Conservation (phyloP, 2,113 vertebrate genomes). For the Centropristis striata region DNA sequence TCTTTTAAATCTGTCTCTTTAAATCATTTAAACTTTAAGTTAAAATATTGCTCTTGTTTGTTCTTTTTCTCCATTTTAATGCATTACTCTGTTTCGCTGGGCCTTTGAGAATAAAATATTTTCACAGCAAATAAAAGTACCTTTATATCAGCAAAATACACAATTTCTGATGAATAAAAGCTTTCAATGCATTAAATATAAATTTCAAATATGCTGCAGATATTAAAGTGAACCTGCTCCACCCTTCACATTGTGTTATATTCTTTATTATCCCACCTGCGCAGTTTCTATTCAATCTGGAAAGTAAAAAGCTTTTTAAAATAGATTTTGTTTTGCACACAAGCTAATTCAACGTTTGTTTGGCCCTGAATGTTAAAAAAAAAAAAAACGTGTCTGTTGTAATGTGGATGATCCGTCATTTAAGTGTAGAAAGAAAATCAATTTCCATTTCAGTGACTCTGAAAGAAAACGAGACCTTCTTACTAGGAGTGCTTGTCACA, state of each 20-base stretch:
- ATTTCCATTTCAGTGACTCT: conserved; percentile 26
- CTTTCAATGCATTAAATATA: background rate
- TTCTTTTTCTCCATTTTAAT: background rate
- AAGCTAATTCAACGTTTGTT: background rate
- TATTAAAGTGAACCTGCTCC: background rate
- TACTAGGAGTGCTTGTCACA: background rate
- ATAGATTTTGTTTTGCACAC: background rate
- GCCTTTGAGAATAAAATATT: background rate
- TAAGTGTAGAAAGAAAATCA: conserved; percentile 8
- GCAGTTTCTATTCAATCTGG: background rate
- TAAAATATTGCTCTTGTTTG: background rate
- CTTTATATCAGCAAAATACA: background rate
- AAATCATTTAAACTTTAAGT: background rate
- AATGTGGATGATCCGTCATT: background rate
- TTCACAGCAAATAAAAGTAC: background rate
- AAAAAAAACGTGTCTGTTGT: background rate
- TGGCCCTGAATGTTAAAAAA: background rate
- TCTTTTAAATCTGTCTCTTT: background rate
- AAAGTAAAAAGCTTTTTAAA: background rate
- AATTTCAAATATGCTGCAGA: background rate
- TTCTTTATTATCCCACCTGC: no score
- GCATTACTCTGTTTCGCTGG: background rate
- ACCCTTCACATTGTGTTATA: background rate
- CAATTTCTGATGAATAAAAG: background rate
- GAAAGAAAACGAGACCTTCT: background rate